Evolutionary conservation across 2,113 vertebrate genomes (phyloP).

Genomic region (Egretta garzetta): DNA sequence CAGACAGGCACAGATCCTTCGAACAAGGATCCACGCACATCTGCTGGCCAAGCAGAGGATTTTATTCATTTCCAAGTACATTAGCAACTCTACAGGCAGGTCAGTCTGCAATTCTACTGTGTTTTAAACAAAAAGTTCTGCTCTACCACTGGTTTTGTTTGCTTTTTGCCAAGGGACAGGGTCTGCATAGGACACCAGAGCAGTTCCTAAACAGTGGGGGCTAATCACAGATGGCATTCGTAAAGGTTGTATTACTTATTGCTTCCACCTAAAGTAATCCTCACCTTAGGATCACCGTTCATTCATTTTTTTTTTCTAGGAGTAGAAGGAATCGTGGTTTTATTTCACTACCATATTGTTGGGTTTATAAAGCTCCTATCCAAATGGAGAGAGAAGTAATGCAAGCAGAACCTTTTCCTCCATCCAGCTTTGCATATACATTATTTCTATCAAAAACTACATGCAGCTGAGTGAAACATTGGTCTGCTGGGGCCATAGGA

Average conservation of each 20-base stretch:
- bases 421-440: neutral
- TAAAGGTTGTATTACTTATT: neutral
- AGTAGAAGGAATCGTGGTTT: neutral
- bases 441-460: neutral
- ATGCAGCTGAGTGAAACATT: neutral
- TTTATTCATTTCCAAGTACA: neutral
- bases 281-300: neutral
- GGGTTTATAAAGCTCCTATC: neutral
- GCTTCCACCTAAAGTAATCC: neutral
- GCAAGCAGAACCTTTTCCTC: neutral
- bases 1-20: neutral
- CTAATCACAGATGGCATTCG: neutral
- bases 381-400: neutral
- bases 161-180: neutral
- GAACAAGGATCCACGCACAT: neutral
- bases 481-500: neutral
- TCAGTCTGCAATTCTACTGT: neutral
- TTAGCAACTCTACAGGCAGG: neutral
- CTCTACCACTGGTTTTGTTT: neutral
- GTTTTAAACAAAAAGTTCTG: neutral
- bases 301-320: neutral
- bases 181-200: neutral
- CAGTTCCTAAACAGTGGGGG: neutral
- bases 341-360: neutral
- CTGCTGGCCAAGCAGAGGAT: neutral